Evolutionary conservation across 2,113 vertebrate genomes (phyloP).

Genomic region (Gallinago undulata): DNA sequence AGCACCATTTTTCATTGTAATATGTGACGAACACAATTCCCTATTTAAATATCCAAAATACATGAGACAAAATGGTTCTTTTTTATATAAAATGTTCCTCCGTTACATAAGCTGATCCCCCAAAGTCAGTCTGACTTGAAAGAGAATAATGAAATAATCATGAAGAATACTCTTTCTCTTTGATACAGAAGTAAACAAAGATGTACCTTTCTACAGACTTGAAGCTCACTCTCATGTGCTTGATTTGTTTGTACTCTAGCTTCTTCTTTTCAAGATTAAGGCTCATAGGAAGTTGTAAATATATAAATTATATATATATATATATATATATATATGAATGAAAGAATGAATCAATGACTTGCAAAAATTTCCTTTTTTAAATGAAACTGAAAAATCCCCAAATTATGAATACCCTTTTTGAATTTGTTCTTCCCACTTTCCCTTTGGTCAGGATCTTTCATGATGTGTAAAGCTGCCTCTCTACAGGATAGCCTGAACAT

Average conservation of each 20-base stretch:
- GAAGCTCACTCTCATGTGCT: not conserved
- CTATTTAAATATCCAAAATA: not conserved
- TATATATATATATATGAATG: not conserved
- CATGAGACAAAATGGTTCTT: not conserved
- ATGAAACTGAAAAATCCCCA: not conserved
- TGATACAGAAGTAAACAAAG: conserved; percentile 11
- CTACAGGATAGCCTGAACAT: not conserved
- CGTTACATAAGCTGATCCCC: not conserved
- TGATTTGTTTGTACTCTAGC: not conserved
- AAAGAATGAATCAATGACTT: not conserved
- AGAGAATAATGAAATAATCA: not conserved
- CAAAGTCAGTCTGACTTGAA: not conserved
- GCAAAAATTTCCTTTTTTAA: not conserved
- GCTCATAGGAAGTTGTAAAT: not conserved
- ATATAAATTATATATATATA: no score
- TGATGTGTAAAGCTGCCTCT: not conserved
- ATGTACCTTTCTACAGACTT: not conserved
- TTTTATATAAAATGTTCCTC: not conserved
- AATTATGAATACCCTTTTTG: not conserved
- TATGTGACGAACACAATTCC: not conserved
- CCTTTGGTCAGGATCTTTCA: not conserved
- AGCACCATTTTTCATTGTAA: conserved; percentile 35
- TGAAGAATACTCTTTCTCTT: not conserved
- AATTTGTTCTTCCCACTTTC: not conserved
- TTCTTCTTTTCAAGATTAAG: not conserved